Percentiles rank a stretch among this genome's conserved stretches.
These are phyloP conservation scores for Enteromius mattozi DNA, from an alignment of 2,797 vertebrate genomes.

Conservation along the genomic window DNA sequence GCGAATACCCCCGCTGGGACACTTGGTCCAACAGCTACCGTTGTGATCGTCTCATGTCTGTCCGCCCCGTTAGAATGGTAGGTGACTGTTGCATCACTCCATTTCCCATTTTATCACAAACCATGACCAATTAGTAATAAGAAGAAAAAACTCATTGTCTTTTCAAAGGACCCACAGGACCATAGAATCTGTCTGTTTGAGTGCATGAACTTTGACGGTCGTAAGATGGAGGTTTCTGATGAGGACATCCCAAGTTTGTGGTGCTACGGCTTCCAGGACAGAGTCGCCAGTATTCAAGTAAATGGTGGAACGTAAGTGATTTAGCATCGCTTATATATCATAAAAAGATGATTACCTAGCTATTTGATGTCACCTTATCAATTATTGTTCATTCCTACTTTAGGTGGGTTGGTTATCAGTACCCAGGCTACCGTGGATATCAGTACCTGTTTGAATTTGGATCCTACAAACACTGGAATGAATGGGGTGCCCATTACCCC, in stretches of 20 bases:
- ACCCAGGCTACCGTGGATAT: constrained; percentile 86
- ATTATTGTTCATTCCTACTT: neutral
- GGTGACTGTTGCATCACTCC: constrained; percentile 47
- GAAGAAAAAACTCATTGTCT: neutral
- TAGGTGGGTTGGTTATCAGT: constrained; percentile 88
- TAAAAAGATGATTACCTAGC: neutral
- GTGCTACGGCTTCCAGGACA: constrained; percentile 87
- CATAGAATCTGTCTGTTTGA: constrained; percentile 86
- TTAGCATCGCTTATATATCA: neutral
- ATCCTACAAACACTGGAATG: constrained; percentile 84
- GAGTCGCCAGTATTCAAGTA: constrained; percentile 83
- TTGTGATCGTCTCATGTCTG: constrained; percentile 82
- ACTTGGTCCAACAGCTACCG: constrained; percentile 88
- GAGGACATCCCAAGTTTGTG: constrained; percentile 87
- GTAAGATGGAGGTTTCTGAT: constrained; percentile 88
- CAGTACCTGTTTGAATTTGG: constrained; percentile 84
- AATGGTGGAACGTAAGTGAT: constrained; percentile 79
- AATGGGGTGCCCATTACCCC: constrained; percentile 83
- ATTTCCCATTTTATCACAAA: neutral
- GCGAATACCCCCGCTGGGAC: constrained; percentile 87
- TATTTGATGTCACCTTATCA: constrained; percentile 5
- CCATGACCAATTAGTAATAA: neutral
- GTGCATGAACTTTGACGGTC: constrained; percentile 83
- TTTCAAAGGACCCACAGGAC: constrained; percentile 79
- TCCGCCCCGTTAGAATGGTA: constrained; percentile 84